Conservation (phyloP, 2,113 vertebrate species). For the Macquaria ambigua region DNA sequence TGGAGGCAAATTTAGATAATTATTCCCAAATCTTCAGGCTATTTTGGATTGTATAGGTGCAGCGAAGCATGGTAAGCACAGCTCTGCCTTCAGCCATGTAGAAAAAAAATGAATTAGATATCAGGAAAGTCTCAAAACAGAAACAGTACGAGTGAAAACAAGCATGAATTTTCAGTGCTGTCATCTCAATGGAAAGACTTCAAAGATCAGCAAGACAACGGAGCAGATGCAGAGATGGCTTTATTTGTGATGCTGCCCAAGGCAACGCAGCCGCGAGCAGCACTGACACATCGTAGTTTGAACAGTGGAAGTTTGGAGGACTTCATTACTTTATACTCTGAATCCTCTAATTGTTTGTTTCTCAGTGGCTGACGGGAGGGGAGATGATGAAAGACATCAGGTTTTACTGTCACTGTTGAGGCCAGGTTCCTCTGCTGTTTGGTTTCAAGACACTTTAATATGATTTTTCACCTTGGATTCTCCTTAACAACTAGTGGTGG, state of each 20-base stretch:
- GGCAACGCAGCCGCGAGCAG: conserved; percentile 30
- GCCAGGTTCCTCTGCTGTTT: not conserved
- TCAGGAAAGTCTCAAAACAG: conserved; percentile 18
- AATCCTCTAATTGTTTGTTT: conserved; percentile 40
- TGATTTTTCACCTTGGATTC: too few relatives aligned
- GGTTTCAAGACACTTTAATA: not conserved
- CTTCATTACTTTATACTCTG: conserved; percentile 24
- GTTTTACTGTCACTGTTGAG: not conserved
- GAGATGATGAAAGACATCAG: not conserved
- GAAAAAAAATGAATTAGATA: conserved; percentile 5
- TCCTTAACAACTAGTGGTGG: too few relatives aligned
- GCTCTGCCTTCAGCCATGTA: conserved; percentile 35
- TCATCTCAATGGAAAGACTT: conserved; percentile 38
- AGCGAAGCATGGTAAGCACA: conserved; percentile 13
- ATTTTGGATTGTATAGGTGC: conserved; percentile 37
- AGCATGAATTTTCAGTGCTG: not conserved
- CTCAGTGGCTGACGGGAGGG: not conserved
- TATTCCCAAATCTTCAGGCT: conserved; percentile 39
- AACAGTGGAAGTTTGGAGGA: conserved; percentile 38
- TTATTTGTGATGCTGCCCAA: conserved; percentile 45
- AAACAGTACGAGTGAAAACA: conserved; percentile 14
- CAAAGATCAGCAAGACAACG: conserved; percentile 35
- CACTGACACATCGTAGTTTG: conserved; percentile 12
- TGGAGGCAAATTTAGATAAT: conserved; percentile 38
- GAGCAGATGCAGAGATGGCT: conserved; percentile 53